A percentile compares a stretch with the other conserved stretches of the same genome.
Evolutionary conservation across 2,797 vertebrate genomes (phyloP).

Genomic region (Crenichthys baileyi): DNA sequence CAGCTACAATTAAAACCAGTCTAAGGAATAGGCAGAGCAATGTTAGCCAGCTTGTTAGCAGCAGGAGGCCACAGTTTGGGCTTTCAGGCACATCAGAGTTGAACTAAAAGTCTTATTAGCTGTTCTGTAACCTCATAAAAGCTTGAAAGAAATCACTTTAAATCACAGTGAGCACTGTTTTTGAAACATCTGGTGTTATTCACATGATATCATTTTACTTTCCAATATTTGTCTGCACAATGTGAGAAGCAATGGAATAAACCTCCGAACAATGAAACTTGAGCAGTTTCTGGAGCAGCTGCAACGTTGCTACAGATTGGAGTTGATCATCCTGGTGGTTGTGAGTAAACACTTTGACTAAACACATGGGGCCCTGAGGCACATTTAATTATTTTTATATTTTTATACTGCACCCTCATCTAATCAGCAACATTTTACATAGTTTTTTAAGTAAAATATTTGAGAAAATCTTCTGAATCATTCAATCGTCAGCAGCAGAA

Average conservation of each 20-base stretch:
- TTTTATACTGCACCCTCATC: background rate
- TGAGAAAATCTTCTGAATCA: background rate
- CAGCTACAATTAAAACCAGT: conserved; percentile 35
- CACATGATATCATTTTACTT: background rate
- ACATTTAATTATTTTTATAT: background rate
- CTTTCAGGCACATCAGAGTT: background rate
- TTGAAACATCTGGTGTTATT: background rate
- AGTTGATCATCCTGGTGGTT: background rate
- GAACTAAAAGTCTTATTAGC: conserved; percentile 17
- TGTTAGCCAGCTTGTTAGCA: background rate
- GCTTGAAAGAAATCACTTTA: background rate
- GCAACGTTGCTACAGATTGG: background rate
- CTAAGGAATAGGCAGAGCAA: background rate
- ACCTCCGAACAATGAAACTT: background rate
- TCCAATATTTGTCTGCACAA: background rate
- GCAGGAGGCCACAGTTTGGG: conserved; percentile 12
- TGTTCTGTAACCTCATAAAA: conserved; percentile 8
- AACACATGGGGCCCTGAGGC: background rate
- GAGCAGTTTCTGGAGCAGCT: conserved; percentile 10
- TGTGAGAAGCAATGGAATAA: background rate
- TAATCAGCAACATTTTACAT: background rate
- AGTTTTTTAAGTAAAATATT: background rate
- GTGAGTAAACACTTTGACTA: background rate
- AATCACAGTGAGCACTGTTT: background rate
- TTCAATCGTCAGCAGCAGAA: background rate